Base-by-base conservation (phyloP, 2,113 vertebrate genomes). In the Saccopteryx bilineata region DNA sequence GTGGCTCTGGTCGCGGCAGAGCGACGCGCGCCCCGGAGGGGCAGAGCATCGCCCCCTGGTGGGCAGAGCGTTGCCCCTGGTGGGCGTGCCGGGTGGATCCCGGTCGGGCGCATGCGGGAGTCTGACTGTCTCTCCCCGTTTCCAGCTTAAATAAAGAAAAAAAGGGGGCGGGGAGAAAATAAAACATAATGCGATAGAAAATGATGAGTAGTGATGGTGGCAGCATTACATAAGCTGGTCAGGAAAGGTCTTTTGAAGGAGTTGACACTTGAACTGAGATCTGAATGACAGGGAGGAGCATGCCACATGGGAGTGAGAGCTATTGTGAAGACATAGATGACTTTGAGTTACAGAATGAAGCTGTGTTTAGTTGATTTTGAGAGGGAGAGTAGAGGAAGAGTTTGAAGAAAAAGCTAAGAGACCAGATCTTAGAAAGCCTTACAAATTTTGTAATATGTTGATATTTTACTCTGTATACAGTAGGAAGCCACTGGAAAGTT, bases 171-270 rank as follows among this genome's bases (percentile, higher is more conserved):
- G n/a, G n/a, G n/a, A 56, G 69, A 81, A 89, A 87, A 56, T 26
- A 39, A 39, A 39, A 39, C 19, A 9, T 56, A 33, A 83, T 26
- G 9, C 72, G n/a, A 68, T 84, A 91, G 66, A 84, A 54, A 81
- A 19, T 68, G 54, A 48, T 48, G 56, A 17, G 28, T 66, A 15
- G 33, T 50, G 31, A 19, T 87, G 21, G 23, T 63, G 14, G 28
- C 31, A 60, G 7, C 31, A 48, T 74, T 94, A 74, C 61, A 91
- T 83, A 56, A 19, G 39, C n/a, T 52, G n/a, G 13, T 80, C 69
- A 93, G 65, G 74, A 95, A 78, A 58, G 71, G 21, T 84, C 26
- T 88, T 10, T 93, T 76, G 26, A 14, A 81, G 79, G 60, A 95
- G 54, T 14, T 92, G 46, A 48, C 46, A 21, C 92, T 86, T 89